Evolutionary conservation across 2,113 vertebrate genomes (phyloP), one percentile per base, ranked within the genome.

Genomic region (Campylorhamphus procurvoides): DNA sequence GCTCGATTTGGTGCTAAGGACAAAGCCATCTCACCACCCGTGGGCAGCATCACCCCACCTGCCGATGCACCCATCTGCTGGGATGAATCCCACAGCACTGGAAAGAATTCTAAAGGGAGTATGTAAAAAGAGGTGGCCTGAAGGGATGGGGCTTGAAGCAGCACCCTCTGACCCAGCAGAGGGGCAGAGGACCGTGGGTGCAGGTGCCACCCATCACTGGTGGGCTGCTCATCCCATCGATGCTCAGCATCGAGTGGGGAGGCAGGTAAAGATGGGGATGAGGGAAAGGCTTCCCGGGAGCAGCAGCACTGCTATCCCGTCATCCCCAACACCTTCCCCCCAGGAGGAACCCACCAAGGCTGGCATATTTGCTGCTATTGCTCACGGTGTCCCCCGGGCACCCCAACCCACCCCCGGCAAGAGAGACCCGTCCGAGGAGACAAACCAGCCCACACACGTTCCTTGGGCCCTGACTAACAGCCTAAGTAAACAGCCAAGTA

Each of bases 151-250:
- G 29, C 40, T 76, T 1, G 12, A 29, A 93, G 72, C 42, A n/a
- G 72, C 87, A 60, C 53, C 29, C 40, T 15, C 35, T 64, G 53
- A 35, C 9, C 19, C 67, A 29, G 72, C 52, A 8, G 83, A 22
- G 42, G 42, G 39, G 72, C 12, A 5, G 72, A 40, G 55, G 42
- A 29, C 18, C 2, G 8, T 3, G 49, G 42, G 28, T n/a, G 33
- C 72, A 13, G 47, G 35, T 1, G 6, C 33, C 76, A 35, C 44
- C 35, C 12, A 1, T 37, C 29, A 6, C n/a, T 0, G 1, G 1
- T 15, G 56, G 5, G 25, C 42, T 33, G 8, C 37, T 75, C 6
- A 0, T 7, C 2, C n/a, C n/a, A 1, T 33, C 1, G 0, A 5
- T 4, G 24, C 40, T 50, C 3, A 2, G 7, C 1, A 2, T 42